Evolutionary conservation across 92 coral and sea anemone species (phyloP).

Genomic region (Diadumene lineata): DNA sequence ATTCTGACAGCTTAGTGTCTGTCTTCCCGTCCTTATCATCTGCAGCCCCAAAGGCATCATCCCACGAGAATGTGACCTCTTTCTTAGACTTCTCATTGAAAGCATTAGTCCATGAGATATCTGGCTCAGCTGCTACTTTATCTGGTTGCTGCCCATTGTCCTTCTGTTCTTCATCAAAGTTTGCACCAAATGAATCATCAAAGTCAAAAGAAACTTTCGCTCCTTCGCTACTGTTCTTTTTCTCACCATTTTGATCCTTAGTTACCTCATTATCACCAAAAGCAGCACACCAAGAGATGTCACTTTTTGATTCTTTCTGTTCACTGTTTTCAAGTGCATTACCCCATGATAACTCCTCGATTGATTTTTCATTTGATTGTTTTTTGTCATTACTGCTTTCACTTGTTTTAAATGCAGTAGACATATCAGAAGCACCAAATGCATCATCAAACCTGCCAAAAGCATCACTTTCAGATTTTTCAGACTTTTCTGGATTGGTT

Average conservation of each 20-base stretch:
- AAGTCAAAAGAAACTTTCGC: conserved; percentile 7
- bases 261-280: conserved; percentile 19
- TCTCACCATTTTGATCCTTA: neutral
- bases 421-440: conserved; percentile 6
- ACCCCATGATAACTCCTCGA: conserved; percentile 16
- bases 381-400: neutral
- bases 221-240: conserved; percentile 6
- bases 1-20: conserved; percentile 5
- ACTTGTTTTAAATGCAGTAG: neutral
- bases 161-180: conserved; percentile 15
- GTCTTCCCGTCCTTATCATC: conserved; percentile 13
- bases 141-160: neutral
- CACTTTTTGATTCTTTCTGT: neutral
- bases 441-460: conserved; percentile 35
- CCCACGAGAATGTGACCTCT: conserved; percentile 47
- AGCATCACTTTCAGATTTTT: neutral
- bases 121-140: conserved; percentile 12
- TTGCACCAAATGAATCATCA: conserved; percentile 27
- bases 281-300: conserved; percentile 4
- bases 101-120: conserved; percentile 35
- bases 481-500: neutral
- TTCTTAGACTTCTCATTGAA: conserved; percentile 37
- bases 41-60: conserved; percentile 47
- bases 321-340: conserved; percentile 13
- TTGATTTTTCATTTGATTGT: neutral